phyloP scores from a whole-genome alignment of 1,140 invertebrate genomes.

The Achatina immaculata region DNA sequence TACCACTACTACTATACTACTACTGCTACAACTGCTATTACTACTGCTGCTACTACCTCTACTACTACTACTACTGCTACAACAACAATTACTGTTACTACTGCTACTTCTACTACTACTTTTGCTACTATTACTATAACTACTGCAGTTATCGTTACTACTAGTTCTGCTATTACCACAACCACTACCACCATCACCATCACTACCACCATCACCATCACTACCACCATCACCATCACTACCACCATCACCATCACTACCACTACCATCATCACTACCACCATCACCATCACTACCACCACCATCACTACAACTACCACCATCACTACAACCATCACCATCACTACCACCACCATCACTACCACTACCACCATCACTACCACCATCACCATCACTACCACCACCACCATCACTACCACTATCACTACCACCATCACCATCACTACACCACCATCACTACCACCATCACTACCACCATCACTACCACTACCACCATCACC shows the following conservation, averaged over 20 bases:
- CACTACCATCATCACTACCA: background rate
- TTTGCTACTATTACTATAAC: background rate
- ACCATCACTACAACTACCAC: background rate
- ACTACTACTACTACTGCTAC: background rate
- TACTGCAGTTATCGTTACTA: constrained; percentile 9
- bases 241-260: background rate
- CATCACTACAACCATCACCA: background rate
- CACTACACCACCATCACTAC: background rate
- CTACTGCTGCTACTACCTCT: too few species aligned
- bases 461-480: background rate
- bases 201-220: background rate
- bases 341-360: background rate
- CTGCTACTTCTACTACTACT: constrained; percentile 17
- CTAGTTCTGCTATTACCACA: constrained; percentile 3
- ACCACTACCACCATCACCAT: constrained; percentile 25
- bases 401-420: background rate
- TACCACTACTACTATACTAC: background rate
- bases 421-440: background rate
- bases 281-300: background rate
- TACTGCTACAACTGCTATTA: background rate
- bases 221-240: background rate
- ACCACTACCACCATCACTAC: background rate
- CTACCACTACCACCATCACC: background rate
- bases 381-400: background rate
- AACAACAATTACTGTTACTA: background rate